A percentile compares a stretch with the other conserved stretches of the same genome.
These are phyloP conservation scores for Ceratosolen solmsi DNA, from an alignment of 1,140 invertebrate species.

Conservation along the genomic window DNA sequence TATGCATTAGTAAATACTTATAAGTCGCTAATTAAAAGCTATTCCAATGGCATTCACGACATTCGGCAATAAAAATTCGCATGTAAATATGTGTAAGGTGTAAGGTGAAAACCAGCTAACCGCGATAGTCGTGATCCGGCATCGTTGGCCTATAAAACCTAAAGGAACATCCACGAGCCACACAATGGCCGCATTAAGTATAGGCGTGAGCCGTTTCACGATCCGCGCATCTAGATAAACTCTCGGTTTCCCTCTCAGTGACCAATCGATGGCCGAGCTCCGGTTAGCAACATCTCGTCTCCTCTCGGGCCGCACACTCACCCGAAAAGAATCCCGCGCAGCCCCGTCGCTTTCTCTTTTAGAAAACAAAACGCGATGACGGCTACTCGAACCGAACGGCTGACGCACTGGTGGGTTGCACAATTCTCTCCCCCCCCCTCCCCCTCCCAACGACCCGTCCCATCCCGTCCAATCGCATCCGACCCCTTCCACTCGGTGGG, in stretches of 20 bases:
- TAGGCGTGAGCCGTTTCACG: no score
- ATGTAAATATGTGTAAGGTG: neutral
- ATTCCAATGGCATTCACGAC: no score
- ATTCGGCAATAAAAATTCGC: neutral
- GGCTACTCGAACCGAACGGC: neutral
- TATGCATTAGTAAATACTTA: neutral
- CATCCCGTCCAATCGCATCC: no score
- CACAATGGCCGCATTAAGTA: neutral
- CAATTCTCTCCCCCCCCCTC: constrained; percentile 63
- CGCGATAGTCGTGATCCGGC: neutral
- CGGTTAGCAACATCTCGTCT: no score
- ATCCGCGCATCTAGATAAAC: neutral
- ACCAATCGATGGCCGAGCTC: neutral
- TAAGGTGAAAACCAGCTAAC: neutral
- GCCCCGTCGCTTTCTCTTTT: constrained; percentile 30
- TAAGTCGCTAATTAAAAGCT: neutral
- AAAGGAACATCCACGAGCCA: neutral
- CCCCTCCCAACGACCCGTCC: no score
- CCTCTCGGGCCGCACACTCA: neutral
- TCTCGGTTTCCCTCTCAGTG: neutral
- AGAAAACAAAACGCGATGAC: neutral
- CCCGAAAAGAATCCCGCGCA: neutral
- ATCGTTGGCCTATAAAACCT: neutral
- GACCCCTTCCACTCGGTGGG: no score
- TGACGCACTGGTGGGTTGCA: constrained; percentile 59